Evolutionary conservation across 2,113 vertebrate genomes (phyloP).

Genomic region (Microtus pennsylvanicus): DNA sequence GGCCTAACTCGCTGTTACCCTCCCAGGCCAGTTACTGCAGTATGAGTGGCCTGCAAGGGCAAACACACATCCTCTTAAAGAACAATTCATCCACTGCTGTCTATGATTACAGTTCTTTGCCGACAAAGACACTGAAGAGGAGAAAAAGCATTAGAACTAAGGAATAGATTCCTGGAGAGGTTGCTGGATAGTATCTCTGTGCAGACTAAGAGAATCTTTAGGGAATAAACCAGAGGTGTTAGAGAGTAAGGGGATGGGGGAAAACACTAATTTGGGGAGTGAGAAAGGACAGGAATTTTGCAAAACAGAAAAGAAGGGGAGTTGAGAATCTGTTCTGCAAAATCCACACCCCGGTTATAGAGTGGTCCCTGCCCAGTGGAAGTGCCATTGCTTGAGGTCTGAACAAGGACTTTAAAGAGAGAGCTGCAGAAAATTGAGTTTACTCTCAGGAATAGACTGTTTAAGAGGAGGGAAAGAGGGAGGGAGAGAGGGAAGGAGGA

Average conservation of each 20-base stretch:
- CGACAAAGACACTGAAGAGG: not conserved
- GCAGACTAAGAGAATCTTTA: not conserved
- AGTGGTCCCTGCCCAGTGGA: not conserved
- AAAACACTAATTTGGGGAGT: not conserved
- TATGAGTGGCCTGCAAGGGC: not conserved
- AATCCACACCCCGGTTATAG: too few species aligned
- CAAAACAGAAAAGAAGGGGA: not conserved
- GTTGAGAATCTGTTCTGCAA: not conserved
- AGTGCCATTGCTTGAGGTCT: not conserved
- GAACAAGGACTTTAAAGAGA: not conserved
- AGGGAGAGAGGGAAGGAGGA: not conserved
- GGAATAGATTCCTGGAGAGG: not conserved
- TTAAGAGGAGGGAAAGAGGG: not conserved
- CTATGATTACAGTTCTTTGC: not conserved
- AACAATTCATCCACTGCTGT: not conserved
- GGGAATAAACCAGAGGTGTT: not conserved
- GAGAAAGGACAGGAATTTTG: not conserved
- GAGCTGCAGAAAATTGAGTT: not conserved
- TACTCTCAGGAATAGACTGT: not conserved
- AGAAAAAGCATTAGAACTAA: not conserved
- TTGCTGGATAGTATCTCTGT: rapidly evolving
- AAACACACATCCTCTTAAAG: not conserved
- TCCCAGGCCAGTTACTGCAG: not conserved
- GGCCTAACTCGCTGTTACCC: too few species aligned
- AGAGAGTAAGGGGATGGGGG: not conserved